Percentiles rank a stretch among this genome's conserved stretches.
These are phyloP conservation scores for Larimichthys crocea DNA, from an alignment of 2,113 vertebrate genomes.

Conservation along the genomic window DNA sequence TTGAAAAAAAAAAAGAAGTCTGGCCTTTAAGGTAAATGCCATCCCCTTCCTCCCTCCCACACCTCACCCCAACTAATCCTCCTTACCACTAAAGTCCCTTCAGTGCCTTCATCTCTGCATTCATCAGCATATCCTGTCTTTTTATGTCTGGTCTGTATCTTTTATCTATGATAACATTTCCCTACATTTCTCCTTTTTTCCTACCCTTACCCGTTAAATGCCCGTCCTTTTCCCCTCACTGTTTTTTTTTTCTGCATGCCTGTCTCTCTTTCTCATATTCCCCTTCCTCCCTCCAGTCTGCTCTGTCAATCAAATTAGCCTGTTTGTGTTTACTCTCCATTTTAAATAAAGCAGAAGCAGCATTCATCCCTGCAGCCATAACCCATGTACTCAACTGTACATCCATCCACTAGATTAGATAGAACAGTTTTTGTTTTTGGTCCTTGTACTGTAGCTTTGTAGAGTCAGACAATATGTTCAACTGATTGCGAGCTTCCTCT, in stretches of 20 bases:
- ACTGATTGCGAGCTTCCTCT: too few species aligned
- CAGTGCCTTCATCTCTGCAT: conserved; percentile 23
- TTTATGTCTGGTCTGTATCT: conserved; percentile 16
- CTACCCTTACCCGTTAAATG: neutral
- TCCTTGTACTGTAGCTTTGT: neutral
- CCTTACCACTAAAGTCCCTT: conserved; percentile 39
- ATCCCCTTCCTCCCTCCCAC: conserved; percentile 13
- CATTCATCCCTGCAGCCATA: conserved; percentile 18
- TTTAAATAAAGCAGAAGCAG: conserved; percentile 57
- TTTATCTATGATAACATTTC: conserved; percentile 46
- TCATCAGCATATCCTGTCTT: conserved; percentile 52
- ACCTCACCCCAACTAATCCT: conserved; percentile 41
- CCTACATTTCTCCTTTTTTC: neutral
- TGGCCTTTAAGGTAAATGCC: conserved; percentile 55
- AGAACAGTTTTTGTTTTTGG: neutral
- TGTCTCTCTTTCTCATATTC: conserved; percentile 33
- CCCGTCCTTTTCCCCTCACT: neutral
- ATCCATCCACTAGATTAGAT: conserved; percentile 27
- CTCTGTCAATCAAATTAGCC: conserved; percentile 75
- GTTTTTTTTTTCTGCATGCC: conserved; percentile 21
- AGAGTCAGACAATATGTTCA: neutral
- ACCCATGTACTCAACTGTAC: conserved; percentile 3
- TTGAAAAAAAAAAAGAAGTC: neutral
- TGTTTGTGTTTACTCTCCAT: conserved; percentile 58
- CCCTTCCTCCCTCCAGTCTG: conserved; percentile 50